Conservation (phyloP, 2,113 vertebrate genomes). For the Brachypodius melanocephalos region DNA sequence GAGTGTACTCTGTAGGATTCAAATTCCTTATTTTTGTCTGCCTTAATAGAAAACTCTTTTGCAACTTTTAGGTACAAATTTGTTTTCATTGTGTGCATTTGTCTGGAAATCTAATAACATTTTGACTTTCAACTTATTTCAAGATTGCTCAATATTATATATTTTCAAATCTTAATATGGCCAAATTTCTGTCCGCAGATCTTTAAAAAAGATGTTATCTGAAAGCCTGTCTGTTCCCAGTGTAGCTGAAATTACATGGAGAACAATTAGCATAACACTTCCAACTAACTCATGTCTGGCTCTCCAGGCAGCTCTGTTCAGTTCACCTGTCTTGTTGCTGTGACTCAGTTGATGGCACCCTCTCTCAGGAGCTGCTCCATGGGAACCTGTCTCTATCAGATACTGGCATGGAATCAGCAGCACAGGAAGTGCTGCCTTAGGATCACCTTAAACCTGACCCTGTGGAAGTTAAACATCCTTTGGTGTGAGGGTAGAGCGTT, state of each 20-base stretch:
- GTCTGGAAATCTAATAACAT: not conserved
- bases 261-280: not conserved
- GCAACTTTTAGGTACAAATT: not conserved
- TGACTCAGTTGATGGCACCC: slow-evolving; percentile 51
- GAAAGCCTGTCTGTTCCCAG: slow-evolving; percentile 20
- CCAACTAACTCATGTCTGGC: not conserved
- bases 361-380: not conserved
- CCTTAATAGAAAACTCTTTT: slow-evolving; percentile 3
- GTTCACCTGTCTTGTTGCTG: slow-evolving; percentile 2
- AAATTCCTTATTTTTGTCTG: not conserved
- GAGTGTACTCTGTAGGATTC: not conserved
- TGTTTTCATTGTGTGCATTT: not conserved
- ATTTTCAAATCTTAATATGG: slow-evolving; percentile 35
- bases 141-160: not conserved
- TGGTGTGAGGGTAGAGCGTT: not conserved
- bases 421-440: not conserved
- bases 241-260: not conserved
- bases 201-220: not conserved
- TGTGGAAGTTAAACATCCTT: slow-evolving; percentile 34
- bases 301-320: slow-evolving; percentile 24
- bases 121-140: slow-evolving; percentile 16
- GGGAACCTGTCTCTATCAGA: not conserved
- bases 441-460: not conserved
- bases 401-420: not conserved
- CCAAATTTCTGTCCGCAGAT: slow-evolving; percentile 37